A percentile compares a stretch with the other conserved stretches of the same genome.
Evolutionary conservation across 2,888 invertebrate species (phyloP).

Genomic region (Limnephilus lunatus): DNA sequence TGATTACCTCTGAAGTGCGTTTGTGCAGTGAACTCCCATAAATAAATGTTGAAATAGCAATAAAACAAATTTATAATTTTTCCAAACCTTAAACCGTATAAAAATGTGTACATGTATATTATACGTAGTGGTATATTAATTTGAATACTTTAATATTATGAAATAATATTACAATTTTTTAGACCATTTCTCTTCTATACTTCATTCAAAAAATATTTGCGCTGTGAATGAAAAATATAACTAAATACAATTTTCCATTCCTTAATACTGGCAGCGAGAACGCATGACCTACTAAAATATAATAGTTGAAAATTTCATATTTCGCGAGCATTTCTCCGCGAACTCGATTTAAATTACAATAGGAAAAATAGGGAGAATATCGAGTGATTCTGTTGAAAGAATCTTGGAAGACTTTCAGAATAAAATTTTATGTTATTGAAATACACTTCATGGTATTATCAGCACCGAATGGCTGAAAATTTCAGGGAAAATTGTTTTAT

Average conservation of each 20-base stretch:
- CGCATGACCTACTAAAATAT: conserved; percentile 17
- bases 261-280: conserved; percentile 15
- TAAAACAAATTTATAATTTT: too few species aligned
- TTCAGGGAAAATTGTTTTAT: too few species aligned
- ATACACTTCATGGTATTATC: conserved; percentile 3
- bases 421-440: conserved; percentile 31
- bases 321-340: conserved; percentile 14
- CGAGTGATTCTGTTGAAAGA: conserved; percentile 23
- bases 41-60: too few species aligned
- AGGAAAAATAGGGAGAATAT: conserved; percentile 5
- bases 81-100: too few species aligned
- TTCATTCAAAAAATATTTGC: background rate
- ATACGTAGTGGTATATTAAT: too few species aligned
- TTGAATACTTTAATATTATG: too few species aligned
- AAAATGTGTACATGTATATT: too few species aligned
- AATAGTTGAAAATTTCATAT: conserved; percentile 26
- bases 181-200: background rate
- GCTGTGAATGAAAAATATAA: background rate
- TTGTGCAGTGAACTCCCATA: too few species aligned
- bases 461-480: background rate
- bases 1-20: too few species aligned
- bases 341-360: conserved; percentile 45
- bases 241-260: conserved; percentile 23
- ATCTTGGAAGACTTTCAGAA: conserved; percentile 22
- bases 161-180: background rate